phyloP scores from a whole-genome alignment of 2,113 vertebrate species.

The Phainopepla nitens region DNA sequence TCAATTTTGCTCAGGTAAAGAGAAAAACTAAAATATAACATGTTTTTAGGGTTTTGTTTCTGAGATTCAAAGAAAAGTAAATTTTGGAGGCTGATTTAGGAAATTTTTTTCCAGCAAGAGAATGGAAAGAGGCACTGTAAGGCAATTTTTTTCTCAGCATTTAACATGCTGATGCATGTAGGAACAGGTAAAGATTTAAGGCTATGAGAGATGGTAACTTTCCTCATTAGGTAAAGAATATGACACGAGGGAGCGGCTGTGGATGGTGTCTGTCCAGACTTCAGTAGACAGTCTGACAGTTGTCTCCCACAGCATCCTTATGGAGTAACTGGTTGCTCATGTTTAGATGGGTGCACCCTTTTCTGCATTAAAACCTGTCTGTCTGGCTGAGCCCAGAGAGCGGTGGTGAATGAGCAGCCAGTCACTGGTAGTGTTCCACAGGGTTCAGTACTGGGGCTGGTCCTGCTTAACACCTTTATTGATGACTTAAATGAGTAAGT shows the following conservation, averaged over 20 bases:
- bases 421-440: background rate
- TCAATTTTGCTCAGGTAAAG: background rate
- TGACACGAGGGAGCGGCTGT: background rate
- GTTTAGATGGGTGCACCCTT: background rate
- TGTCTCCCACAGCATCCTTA: background rate
- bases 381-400: fast-evolving
- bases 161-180: background rate
- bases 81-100: background rate
- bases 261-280: background rate
- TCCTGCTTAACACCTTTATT: background rate
- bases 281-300: background rate
- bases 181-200: background rate
- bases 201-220: background rate
- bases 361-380: background rate
- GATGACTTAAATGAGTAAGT: background rate
- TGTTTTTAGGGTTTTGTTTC: background rate
- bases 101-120: background rate
- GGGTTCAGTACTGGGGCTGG: background rate
- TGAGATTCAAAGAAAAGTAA: background rate
- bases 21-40: background rate
- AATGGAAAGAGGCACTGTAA: background rate
- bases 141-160: background rate
- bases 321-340: background rate
- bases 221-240: background rate
- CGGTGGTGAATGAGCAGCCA: background rate